Evolutionary conservation across 2,888 invertebrate species (phyloP).

Genomic region (Calliphora vomitoria): DNA sequence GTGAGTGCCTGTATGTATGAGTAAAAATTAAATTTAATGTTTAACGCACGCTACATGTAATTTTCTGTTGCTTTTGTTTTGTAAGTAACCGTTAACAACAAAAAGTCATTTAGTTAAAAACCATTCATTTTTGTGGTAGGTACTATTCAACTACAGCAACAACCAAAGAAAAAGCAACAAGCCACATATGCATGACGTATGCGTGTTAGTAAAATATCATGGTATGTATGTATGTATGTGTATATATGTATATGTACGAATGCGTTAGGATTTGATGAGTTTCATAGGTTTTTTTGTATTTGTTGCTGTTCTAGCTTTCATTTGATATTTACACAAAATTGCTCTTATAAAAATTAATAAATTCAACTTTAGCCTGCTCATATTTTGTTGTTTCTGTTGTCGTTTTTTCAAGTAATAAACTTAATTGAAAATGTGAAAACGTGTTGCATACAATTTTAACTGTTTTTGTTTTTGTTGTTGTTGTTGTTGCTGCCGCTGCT

Average conservation of each 20-base stretch:
- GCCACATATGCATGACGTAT: conserved; percentile 30
- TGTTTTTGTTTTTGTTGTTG: no score
- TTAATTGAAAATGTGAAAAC: conserved; percentile 75
- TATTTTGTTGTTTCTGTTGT: conserved; percentile 51
- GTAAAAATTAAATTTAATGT: conserved; percentile 37
- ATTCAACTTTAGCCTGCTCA: conserved; percentile 78
- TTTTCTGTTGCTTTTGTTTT: conserved; percentile 26
- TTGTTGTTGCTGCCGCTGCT: conserved; percentile 16
- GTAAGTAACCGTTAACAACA: conserved; percentile 63
- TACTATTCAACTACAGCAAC: not conserved
- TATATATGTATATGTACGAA: not conserved
- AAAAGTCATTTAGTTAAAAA: conserved; percentile 71
- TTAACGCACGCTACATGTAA: conserved; percentile 52
- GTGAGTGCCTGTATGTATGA: not conserved
- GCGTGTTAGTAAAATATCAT: not conserved
- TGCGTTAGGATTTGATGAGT: conserved; percentile 24
- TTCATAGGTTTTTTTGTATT: conserved; percentile 19
- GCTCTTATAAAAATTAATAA: conserved; percentile 83
- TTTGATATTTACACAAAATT: conserved; percentile 80
- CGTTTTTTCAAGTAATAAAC: conserved; percentile 67
- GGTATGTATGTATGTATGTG: not conserved
- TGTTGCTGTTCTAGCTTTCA: conserved; percentile 55
- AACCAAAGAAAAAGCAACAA: conserved; percentile 22
- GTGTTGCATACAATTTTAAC: conserved; percentile 68
- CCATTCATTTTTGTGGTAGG: conserved; percentile 52